Evolutionary conservation across 2,797 vertebrate species (phyloP).

Genomic region (Notoglanidium macrostoma): DNA sequence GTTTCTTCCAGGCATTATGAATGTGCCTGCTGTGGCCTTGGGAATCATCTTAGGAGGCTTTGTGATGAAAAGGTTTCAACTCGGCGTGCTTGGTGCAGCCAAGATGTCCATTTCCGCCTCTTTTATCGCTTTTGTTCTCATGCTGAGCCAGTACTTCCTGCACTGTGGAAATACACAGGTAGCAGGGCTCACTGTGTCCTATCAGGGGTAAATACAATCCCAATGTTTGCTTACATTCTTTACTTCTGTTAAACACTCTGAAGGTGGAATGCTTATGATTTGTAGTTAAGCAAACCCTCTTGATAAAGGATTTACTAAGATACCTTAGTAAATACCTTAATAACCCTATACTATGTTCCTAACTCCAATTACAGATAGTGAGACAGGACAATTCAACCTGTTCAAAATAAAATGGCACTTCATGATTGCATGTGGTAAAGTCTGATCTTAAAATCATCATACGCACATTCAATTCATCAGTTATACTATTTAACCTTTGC

Average conservation of each 20-base stretch:
- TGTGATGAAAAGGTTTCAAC: conserved; percentile 85
- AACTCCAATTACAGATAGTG: background rate
- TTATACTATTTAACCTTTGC: background rate
- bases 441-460: background rate
- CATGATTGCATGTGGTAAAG: background rate
- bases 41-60: conserved; percentile 90
- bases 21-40: conserved; percentile 90
- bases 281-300: background rate
- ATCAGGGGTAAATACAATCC: conserved; percentile 80
- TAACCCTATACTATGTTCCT: background rate
- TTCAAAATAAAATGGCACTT: background rate
- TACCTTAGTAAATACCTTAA: background rate
- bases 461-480: background rate
- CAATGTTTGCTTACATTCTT: background rate
- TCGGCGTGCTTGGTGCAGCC: conserved; percentile 81
- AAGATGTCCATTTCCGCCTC: conserved; percentile 78
- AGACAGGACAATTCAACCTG: background rate
- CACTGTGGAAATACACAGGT: conserved; percentile 85
- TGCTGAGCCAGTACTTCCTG: conserved; percentile 78
- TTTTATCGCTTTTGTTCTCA: conserved; percentile 74
- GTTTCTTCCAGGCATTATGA: conserved; percentile 80
- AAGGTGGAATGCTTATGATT: background rate
- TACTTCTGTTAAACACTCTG: background rate
- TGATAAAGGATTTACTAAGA: background rate
- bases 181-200: conserved; percentile 85